These are phyloP conservation scores for Meliscaeva auricollis DNA, from an alignment of 2,888 invertebrate species.

Conservation along the genomic window DNA sequence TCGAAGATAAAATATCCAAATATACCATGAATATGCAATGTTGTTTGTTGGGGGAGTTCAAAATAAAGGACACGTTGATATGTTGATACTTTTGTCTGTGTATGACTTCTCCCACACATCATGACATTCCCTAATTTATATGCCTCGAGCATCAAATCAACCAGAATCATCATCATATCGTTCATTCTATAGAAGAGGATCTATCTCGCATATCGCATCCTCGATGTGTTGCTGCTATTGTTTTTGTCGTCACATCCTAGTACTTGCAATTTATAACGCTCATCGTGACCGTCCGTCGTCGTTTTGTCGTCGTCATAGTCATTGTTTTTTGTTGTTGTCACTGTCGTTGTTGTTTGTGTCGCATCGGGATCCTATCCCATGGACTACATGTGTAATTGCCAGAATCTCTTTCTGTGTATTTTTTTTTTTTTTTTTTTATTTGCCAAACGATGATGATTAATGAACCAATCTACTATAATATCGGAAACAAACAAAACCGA, in stretches of 20 bases:
- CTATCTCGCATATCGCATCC: neutral
- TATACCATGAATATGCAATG: constrained; percentile 33
- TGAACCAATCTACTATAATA: constrained; percentile 83
- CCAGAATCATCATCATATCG: constrained; percentile 38
- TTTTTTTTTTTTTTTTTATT: constrained; percentile 82
- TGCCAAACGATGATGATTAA: constrained; percentile 83
- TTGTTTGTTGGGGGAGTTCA: neutral
- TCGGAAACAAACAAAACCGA: constrained; percentile 30
- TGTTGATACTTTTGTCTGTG: constrained; percentile 18
- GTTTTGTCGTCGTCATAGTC: too few species aligned
- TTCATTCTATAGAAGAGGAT: neutral
- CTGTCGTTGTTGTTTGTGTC: constrained; percentile 31
- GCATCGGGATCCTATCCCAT: constrained; percentile 94
- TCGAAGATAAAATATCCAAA: constrained; percentile 48
- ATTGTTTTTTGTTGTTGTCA: too few species aligned
- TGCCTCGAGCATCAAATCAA: constrained; percentile 56
- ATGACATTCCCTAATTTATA: constrained; percentile 48
- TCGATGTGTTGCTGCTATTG: constrained; percentile 5
- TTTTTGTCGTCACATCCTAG: constrained; percentile 28
- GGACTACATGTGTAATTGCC: constrained; percentile 98
- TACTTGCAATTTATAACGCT: constrained; percentile 95
- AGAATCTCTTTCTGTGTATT: constrained; percentile 79
- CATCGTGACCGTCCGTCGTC: constrained; percentile 89
- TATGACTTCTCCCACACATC: constrained; percentile 1
- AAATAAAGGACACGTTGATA: constrained; percentile 25